Base-by-base conservation (phyloP, 2,113 vertebrate species). In the Xiphorhynchus elegans region DNA sequence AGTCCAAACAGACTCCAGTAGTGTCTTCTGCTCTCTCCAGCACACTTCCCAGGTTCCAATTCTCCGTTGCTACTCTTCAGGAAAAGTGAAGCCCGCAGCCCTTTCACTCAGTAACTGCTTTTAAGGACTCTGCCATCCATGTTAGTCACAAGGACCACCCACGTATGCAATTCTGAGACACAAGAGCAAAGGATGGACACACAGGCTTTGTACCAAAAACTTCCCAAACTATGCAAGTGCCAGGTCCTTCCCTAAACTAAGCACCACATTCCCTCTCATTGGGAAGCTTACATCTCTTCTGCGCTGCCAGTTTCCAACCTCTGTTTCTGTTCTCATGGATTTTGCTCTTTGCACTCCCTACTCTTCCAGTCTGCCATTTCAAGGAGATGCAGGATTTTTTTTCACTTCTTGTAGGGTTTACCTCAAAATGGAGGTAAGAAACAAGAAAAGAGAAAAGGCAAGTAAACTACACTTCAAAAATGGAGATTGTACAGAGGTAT, bases 131-230 rank as follows among this genome's bases (percentile, higher is more conserved):
- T 75, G 74, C 66, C 70, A 63, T 29, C 31, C n/a, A 47, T 8
- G 53, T 46, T 47, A 24, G 35, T 3, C 1, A 0, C 23, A 67
- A 6, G 18, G 50, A 52, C 5, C 15, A 55, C 19, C 18, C 28
- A 40, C 21, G 13, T 24, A 75, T 2, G 23, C 14, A 52, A 20
- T 59, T 63, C 69, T 16, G 31, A 81, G 40, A 73, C 59, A 47
- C 11, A 9, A 52, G 17, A 64, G 33, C 37, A 80, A 35, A 72
- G 39, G 24, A 76, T 1, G 3, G 13, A 17, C 35, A 84, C 23
- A 20, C 2, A 69, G 24, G 10, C 35, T 84, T 69, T 44, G 33
- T 21, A 76, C 29, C 6, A 17, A 52, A 59, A 29, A 62, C 19
- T 5, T 46, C 9, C 28, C 56, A 9, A 62, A 62, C 18, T 4